phyloP scores from a whole-genome alignment of 2,797 vertebrate species.

The Mycteria americana region DNA sequence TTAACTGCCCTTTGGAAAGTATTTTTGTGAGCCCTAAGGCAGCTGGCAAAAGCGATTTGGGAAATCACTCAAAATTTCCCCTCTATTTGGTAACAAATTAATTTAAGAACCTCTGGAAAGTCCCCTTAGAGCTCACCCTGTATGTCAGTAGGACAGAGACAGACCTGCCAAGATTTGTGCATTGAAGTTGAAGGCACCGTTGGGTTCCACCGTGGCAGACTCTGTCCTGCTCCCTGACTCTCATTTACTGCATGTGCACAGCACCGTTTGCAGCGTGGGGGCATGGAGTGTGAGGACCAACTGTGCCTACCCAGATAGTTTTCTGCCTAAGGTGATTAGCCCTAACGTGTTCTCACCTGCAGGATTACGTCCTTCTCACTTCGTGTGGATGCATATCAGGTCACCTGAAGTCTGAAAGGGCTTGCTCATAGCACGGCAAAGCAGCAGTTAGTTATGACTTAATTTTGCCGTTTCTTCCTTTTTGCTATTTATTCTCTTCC shows the following conservation, averaged over 20 bases:
- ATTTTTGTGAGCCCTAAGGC: not conserved
- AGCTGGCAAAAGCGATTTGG: not conserved
- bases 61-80: constrained; percentile 35
- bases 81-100: not conserved
- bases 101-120: constrained; percentile 21
- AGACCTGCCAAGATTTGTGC: not conserved
- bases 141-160: not conserved
- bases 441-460: not conserved
- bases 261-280: rapidly evolving
- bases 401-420: not conserved
- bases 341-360: not conserved
- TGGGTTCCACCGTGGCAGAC: rapidly evolving
- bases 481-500: not conserved
- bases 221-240: not conserved
- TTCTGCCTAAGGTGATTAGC: not conserved
- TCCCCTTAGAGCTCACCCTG: not conserved
- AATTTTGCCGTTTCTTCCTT: not conserved
- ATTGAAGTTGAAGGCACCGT: rapidly evolving
- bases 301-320: not conserved
- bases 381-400: not conserved
- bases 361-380: not conserved
- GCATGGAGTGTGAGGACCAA: not conserved
- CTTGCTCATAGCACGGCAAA: not conserved
- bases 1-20: not conserved
- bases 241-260: not conserved